A percentile compares a stretch with the other conserved stretches of the same genome.
Evolutionary conservation across 2,888 invertebrate genomes (phyloP).

Genomic region (Euzophera pinguis): DNA sequence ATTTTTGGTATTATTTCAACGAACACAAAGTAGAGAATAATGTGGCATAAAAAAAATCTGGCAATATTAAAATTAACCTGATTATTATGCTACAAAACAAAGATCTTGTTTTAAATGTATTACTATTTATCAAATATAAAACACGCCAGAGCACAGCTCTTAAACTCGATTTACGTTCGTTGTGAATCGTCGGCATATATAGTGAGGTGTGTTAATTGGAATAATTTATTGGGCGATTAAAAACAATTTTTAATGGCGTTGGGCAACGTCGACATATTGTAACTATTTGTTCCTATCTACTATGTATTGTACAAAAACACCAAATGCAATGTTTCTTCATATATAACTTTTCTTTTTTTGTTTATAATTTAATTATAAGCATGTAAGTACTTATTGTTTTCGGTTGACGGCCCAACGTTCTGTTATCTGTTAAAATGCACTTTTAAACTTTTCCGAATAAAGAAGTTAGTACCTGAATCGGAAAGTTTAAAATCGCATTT

Average conservation of each 20-base stretch:
- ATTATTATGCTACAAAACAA: too few relatives aligned
- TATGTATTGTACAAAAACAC: slow-evolving; percentile 6
- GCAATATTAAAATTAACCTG: too few relatives aligned
- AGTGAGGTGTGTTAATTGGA: too few relatives aligned
- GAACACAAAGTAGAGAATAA: too few relatives aligned
- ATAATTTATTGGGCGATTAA: background rate
- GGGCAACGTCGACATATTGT: slow-evolving; percentile 1
- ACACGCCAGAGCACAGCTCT: too few relatives aligned
- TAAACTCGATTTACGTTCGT: too few relatives aligned
- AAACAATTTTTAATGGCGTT: background rate
- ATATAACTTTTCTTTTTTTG: background rate
- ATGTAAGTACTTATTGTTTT: slow-evolving; percentile 17
- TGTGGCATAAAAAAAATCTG: too few relatives aligned
- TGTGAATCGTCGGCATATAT: too few relatives aligned
- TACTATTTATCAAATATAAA: too few relatives aligned
- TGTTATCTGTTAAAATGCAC: slow-evolving; percentile 16
- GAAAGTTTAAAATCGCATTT: slow-evolving; percentile 28
- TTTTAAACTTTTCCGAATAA: slow-evolving; percentile 14
- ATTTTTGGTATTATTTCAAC: too few relatives aligned
- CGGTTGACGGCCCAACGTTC: slow-evolving; percentile 7
- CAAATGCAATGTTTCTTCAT: slow-evolving; percentile 3
- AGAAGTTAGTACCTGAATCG: background rate
- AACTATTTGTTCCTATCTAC: slow-evolving; percentile 9
- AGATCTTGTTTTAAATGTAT: too few relatives aligned
- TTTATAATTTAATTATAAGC: slow-evolving; percentile 9